phyloP scores from a whole-genome alignment of 2,797 vertebrate genomes.

The Lophotriccus pileatus region DNA sequence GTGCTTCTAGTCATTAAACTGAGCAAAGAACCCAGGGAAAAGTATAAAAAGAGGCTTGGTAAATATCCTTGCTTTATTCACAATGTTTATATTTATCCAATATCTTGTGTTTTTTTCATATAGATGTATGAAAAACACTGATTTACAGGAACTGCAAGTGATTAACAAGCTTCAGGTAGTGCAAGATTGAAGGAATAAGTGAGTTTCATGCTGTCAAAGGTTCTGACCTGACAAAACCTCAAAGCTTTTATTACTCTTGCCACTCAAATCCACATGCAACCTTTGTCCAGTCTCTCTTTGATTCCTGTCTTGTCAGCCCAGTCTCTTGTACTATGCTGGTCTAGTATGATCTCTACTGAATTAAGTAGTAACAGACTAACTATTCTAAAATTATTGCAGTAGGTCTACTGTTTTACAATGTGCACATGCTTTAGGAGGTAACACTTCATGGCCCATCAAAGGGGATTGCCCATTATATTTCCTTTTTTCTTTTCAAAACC shows the following conservation, averaged over 20 bases:
- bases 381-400: background rate
- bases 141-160: background rate
- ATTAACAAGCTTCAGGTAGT: background rate
- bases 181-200: background rate
- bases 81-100: background rate
- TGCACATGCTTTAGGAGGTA: background rate
- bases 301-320: background rate
- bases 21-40: background rate
- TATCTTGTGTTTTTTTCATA: background rate
- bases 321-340: background rate
- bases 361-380: background rate
- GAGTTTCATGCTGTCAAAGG: background rate
- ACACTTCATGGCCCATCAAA: background rate
- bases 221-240: background rate
- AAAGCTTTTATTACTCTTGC: background rate
- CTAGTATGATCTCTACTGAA: background rate
- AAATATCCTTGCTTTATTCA: background rate
- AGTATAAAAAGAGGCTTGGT: background rate
- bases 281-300: background rate
- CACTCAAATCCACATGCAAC: background rate
- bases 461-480: background rate
- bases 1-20: background rate
- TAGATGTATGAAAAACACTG: background rate
- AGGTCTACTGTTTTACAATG: background rate
- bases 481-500: background rate